Conservation (phyloP, 2,888 invertebrate species). For the Odiellus spinosus region DNA sequence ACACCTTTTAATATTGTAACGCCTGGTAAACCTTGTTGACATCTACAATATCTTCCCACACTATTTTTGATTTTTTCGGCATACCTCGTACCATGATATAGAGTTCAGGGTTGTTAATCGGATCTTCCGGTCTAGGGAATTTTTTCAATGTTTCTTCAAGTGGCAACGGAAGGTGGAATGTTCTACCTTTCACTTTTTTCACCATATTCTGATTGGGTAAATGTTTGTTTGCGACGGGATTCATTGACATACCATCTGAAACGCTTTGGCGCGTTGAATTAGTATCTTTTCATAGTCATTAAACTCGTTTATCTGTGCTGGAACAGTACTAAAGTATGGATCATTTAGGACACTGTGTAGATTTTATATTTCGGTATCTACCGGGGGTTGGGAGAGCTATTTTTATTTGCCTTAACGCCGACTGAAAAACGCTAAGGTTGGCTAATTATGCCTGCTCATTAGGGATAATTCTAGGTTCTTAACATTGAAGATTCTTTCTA, state of each 20-base stretch:
- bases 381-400: too few species aligned
- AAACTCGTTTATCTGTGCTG: too few species aligned
- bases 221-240: neutral
- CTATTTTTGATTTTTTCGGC: neutral
- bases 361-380: too few species aligned
- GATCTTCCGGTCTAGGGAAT: neutral
- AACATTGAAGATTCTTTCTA: too few species aligned
- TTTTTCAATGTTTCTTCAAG: neutral
- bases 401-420: too few species aligned
- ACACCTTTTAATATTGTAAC: neutral
- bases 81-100: neutral
- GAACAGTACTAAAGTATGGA: too few species aligned
- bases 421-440: too few species aligned
- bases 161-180: constrained; percentile 2
- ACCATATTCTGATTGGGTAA: neutral
- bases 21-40: constrained; percentile 1
- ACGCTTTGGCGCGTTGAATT: too few species aligned
- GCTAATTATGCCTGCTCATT: too few species aligned
- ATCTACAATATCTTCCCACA: constrained; percentile 1
- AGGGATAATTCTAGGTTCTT: too few species aligned
- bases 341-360: too few species aligned
- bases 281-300: too few species aligned
- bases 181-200: constrained; percentile 2
- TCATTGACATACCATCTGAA: neutral
- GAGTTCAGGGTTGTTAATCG: neutral